Conservation (phyloP, 2,888 invertebrate species). For the Seladonia tumulorum region DNA sequence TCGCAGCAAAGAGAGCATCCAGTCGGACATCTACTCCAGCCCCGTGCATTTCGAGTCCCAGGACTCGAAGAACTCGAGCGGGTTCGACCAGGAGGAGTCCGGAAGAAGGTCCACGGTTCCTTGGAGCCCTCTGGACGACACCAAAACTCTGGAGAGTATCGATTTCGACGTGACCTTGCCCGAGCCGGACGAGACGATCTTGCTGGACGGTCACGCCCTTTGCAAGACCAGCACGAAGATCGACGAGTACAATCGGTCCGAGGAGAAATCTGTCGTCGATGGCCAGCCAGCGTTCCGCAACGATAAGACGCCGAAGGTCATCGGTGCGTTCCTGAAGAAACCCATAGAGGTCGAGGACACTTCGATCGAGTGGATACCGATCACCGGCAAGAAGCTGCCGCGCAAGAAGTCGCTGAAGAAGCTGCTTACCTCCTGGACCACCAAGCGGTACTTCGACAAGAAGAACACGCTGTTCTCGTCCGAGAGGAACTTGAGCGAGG, state of each 20-base stretch:
- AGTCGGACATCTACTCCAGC: slow-evolving; percentile 11
- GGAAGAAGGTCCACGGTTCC: background rate
- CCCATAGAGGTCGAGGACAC: slow-evolving; percentile 76
- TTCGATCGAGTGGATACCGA: slow-evolving; percentile 75
- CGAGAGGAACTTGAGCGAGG: slow-evolving; percentile 64
- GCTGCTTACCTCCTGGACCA: slow-evolving; percentile 67
- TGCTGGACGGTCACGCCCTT: background rate
- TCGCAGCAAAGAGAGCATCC: background rate
- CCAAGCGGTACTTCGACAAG: slow-evolving; percentile 21
- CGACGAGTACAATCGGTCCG: background rate
- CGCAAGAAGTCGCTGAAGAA: slow-evolving; percentile 75
- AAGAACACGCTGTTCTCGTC: slow-evolving; percentile 56
- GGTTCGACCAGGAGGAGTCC: slow-evolving; percentile 1
- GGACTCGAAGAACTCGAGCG: slow-evolving; percentile 16
- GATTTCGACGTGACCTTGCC: slow-evolving; percentile 8
- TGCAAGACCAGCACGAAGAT: slow-evolving; percentile 29
- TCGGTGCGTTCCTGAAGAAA: slow-evolving; percentile 75
- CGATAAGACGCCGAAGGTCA: slow-evolving; percentile 67
- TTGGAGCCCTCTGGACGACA: slow-evolving; percentile 14
- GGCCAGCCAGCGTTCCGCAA: fast-evolving
- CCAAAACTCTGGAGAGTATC: background rate
- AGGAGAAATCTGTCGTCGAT: background rate
- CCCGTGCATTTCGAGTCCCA: background rate
- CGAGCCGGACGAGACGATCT: slow-evolving; percentile 26
- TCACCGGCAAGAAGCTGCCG: slow-evolving; percentile 71